Base-by-base conservation (phyloP, 2,113 vertebrate genomes). In the Coturnix japonica region DNA sequence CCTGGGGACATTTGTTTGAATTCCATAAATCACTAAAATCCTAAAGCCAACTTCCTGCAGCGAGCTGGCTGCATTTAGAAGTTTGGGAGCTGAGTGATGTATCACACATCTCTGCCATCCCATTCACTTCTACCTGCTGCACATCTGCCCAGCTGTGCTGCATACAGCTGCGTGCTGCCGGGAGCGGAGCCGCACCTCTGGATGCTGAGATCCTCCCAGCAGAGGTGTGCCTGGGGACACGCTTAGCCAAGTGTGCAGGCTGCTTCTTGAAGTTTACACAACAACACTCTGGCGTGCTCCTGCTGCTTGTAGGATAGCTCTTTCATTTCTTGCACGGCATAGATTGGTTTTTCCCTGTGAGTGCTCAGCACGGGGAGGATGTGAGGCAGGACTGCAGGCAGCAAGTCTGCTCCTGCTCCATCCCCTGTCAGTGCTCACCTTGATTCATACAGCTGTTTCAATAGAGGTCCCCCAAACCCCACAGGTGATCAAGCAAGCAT, bases 1-100 rank as follows among this genome's bases (percentile, higher is more conserved):
- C 91, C 86, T 46, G 16, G 83, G 84, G 87, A 95, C 93, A 84
- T 93, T 93, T 90, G 83, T 91, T 82, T 95, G 87, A 96, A 96
- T 94, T 91, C 96, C 95, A 95, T 72, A 85, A 91, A 95, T 87
- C 94, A 91, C 81, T 65, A 73, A 76, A 91, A 92, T 53, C 65
- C 11, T 79, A 91, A 65, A 2, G 4, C 26, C 93, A 88, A 74
- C 19, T 53, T 94, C 95, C 87, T 85, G 81, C 19, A 8, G 93
- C 13, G 20, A 93, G 87, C 59, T 82, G 83, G 63, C 86, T 35
- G 11, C 65, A 39, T 67, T 91, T 56, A 85, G 81, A 91, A 64
- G 44, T 80, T 67, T 87, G 71, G 67, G 83, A 95, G 57, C 25
- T 2, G 0, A 57, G 66, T 44, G 26, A 54, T 67, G 64, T 4